Evolutionary conservation across 2,797 vertebrate genomes (phyloP).

Genomic region (Hozukius guyotensis): DNA sequence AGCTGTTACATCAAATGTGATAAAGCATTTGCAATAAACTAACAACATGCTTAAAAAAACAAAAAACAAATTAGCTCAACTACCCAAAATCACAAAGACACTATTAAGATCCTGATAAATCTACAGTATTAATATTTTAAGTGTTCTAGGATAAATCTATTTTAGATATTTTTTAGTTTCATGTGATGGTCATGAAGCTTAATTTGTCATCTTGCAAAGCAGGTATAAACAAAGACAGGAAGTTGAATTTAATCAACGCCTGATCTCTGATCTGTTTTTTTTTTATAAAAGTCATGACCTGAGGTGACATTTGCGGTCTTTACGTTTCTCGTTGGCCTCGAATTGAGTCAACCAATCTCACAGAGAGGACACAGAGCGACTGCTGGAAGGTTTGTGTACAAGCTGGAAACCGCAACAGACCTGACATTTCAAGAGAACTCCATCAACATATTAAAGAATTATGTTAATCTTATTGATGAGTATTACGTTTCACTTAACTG

Average conservation of each 20-base stretch:
- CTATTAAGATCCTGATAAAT: background rate
- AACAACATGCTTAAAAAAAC: background rate
- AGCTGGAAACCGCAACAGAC: background rate
- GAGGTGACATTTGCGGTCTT: slow-evolving; percentile 3
- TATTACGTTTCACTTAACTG: background rate
- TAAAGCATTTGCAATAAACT: background rate
- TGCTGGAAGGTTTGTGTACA: background rate
- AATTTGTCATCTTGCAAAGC: background rate
- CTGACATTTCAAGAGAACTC: background rate
- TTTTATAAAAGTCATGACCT: background rate
- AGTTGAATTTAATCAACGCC: background rate
- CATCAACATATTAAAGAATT: background rate
- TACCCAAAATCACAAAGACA: background rate
- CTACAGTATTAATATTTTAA: background rate
- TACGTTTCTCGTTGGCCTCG: background rate
- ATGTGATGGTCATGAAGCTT: background rate
- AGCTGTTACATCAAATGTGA: background rate
- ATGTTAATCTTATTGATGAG: background rate
- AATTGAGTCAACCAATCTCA: background rate
- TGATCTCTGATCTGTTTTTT: background rate
- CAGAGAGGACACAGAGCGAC: background rate
- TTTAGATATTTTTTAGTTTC: background rate
- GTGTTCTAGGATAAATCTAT: background rate
- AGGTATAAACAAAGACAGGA: background rate
- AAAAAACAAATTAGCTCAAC: background rate